Conservation (phyloP, 2,797 vertebrate species). For the Gallinago solitaria region DNA sequence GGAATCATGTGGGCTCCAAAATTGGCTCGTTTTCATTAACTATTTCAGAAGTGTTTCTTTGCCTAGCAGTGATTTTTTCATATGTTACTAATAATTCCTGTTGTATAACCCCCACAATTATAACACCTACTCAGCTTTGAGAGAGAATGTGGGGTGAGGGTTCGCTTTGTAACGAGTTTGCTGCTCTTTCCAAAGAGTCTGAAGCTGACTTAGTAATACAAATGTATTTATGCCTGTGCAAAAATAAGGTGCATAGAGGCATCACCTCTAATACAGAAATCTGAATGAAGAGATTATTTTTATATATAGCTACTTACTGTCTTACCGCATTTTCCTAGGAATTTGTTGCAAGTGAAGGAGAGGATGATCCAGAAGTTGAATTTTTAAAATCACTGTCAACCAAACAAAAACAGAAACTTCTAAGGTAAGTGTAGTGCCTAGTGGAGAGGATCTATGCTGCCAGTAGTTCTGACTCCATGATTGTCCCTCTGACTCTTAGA, state of each 20-base stretch:
- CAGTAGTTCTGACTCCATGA: not conserved
- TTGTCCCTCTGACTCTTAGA: not conserved
- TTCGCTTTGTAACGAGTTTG: not conserved
- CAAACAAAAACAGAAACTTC: constrained; percentile 97
- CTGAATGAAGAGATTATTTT: not conserved
- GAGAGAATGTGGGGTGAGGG: not conserved
- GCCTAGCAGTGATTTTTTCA: not conserved
- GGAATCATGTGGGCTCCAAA: constrained; percentile 36
- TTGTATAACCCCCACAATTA: constrained; percentile 19
- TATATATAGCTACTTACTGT: not conserved
- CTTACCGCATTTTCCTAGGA: constrained; percentile 77
- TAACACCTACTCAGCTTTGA: constrained; percentile 38
- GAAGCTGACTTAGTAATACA: not conserved
- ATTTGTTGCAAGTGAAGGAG: constrained; percentile 93
- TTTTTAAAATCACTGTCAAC: constrained; percentile 97
- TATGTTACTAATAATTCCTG: constrained; percentile 37
- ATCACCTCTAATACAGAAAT: not conserved
- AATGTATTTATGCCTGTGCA: not conserved
- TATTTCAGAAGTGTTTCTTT: constrained; percentile 55
- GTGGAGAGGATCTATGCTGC: not conserved
- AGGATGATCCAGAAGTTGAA: constrained; percentile 97
- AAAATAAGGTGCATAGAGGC: not conserved
- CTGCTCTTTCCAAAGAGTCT: not conserved
- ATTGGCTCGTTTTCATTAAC: constrained; percentile 48
- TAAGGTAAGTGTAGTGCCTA: constrained; percentile 81